phyloP scores from a whole-genome alignment of 2,888 invertebrate species.

The Lepidocyrtoides sp. region DNA sequence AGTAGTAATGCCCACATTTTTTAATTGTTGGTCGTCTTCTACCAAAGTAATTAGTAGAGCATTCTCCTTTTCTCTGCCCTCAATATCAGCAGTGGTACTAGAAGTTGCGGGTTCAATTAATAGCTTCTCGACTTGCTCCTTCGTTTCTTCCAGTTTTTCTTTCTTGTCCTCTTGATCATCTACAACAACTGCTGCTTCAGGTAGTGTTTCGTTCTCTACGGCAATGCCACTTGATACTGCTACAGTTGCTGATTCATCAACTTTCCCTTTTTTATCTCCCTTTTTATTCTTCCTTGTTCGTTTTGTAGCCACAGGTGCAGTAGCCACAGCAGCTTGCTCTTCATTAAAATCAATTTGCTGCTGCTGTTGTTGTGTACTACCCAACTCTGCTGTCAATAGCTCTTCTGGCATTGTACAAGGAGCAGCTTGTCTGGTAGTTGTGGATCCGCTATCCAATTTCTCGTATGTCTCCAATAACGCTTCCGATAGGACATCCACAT shows the following conservation, averaged over 20 bases:
- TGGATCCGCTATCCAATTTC: constrained; percentile 63
- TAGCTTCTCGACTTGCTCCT: background rate
- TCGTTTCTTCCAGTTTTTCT: background rate
- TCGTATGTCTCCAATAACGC: constrained; percentile 74
- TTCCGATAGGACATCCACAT: constrained; percentile 75
- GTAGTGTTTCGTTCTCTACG: background rate
- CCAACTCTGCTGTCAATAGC: background rate
- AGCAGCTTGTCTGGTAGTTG: background rate
- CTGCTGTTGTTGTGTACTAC: background rate
- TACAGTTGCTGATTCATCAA: background rate
- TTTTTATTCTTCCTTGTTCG: constrained; percentile 63
- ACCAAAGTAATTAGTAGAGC: constrained; percentile 1
- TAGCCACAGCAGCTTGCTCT: background rate
- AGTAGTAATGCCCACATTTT: background rate
- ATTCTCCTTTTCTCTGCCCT: background rate
- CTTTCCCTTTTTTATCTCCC: constrained; percentile 21
- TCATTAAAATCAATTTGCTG: constrained; percentile 11
- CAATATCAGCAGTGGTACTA: background rate
- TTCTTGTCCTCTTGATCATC: background rate
- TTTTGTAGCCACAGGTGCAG: constrained; percentile 73
- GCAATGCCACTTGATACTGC: background rate
- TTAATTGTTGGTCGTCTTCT: background rate
- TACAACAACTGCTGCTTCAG: background rate
- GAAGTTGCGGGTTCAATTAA: background rate
- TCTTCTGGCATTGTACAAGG: background rate